Evolutionary conservation across 1,140 invertebrate species (phyloP).

Genomic region (Caenorhabditis elegans): DNA sequence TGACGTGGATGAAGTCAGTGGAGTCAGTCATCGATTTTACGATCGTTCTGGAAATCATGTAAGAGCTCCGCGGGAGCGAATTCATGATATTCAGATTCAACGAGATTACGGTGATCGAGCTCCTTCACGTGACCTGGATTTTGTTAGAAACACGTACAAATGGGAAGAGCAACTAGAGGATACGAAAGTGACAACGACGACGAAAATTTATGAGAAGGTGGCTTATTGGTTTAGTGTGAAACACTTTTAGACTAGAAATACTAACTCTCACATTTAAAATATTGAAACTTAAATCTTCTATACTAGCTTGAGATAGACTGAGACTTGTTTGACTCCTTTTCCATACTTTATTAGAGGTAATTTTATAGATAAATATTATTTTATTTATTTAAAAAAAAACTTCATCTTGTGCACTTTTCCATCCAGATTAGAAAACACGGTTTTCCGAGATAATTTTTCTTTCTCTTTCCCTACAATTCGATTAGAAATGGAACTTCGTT

Average conservation of each 20-base stretch:
- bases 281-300: no score
- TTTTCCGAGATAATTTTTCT: not conserved
- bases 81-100: constrained; percentile 44
- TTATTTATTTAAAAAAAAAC: no score
- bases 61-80: constrained; percentile 45
- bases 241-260: not conserved
- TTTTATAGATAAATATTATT: no score
- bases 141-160: constrained; percentile 76
- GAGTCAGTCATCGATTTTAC: constrained; percentile 45
- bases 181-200: constrained; percentile 21
- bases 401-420: no score
- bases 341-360: no score
- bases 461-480: no score
- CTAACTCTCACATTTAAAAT: not conserved
- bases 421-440: no score
- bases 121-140: constrained; percentile 38
- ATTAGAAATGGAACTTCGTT: no score
- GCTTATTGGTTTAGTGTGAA: constrained; percentile 12
- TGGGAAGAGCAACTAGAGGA: constrained; percentile 64
- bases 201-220: constrained; percentile 16
- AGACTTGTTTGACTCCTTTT: no score
- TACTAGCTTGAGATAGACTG: no score
- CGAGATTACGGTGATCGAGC: constrained; percentile 43
- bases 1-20: constrained; percentile 41
- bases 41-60: constrained; percentile 49